Base-by-base conservation (phyloP, 2,113 vertebrate genomes). In the Ciconia maguari region DNA sequence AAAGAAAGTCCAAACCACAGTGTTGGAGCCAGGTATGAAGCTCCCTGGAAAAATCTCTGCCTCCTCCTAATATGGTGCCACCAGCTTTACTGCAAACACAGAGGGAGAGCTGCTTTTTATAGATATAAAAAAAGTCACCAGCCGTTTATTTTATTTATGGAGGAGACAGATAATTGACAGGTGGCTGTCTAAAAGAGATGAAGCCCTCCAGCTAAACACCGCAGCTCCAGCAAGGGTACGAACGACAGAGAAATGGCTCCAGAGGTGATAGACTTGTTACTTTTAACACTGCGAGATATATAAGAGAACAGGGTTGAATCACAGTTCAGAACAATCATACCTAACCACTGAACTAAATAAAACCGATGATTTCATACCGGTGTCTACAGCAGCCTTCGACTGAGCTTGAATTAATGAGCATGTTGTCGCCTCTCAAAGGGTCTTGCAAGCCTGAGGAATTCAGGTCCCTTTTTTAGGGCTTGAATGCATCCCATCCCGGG, bases 191-290 rank as follows among this genome's bases (percentile, higher is more conserved):
- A 27, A 65, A 84, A 79, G 96, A 95, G 94, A 95, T 93, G 82
- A 93, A 94, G 87, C 94, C 95, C 92, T 96, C 86, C 91, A 95
- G 92, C 91, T 78, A 95, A 83, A 86, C 65, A 34, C 54, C 3
- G 51, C 38, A n/a, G 60, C 88, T 72, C 52, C 27, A 34, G 92
- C 92, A 68, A 81, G 92, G 89, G 25, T 17, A 72, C 25, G 5
- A 70, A 16, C 4, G 29, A 34, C 77, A 24, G 52, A 81, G 96
- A 88, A 94, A 92, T 13, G n/a, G 62, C 76, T 95, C 96, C 83
- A 81, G 94, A 96, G 96, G 95, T 94, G 94, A 94, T 57, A 97
- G 93, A 92, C 84, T 94, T 92, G 95, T 89, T 96, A 77, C 96
- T 97, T 96, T 87, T 90, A 95, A 82, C 74, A 25, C 88, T 48